Evolutionary conservation across 1,140 invertebrate species (phyloP).

Genomic region (Eurosta solidaginis): DNA sequence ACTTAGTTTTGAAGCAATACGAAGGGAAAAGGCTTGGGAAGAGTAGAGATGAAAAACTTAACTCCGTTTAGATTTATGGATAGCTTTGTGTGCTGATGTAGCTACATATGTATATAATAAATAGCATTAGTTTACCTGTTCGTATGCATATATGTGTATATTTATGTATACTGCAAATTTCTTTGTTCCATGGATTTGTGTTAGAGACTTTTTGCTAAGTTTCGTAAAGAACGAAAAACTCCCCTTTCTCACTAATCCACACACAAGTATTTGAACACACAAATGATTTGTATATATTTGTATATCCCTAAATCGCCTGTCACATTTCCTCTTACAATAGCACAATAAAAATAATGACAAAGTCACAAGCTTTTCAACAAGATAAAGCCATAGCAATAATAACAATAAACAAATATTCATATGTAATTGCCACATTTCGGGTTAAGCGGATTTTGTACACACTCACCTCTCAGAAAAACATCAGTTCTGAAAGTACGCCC

Average conservation of each 20-base stretch:
- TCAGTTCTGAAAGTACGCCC: too few species aligned
- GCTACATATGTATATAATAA: not conserved
- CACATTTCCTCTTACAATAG: not conserved
- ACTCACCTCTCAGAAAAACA: too few species aligned
- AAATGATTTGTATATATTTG: not conserved
- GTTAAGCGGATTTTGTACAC: not conserved
- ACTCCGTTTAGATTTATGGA: not conserved
- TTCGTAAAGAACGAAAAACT: not conserved
- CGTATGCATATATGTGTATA: not conserved
- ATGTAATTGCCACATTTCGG: not conserved
- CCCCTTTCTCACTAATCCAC: not conserved
- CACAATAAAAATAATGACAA: too few species aligned
- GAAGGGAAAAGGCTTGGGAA: not conserved
- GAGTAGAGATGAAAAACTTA: not conserved
- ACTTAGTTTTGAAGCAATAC: not conserved
- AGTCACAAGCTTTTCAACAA: not conserved
- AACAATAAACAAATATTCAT: not conserved
- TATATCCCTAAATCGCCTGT: not conserved
- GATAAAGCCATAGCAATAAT: not conserved
- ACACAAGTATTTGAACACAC: not conserved
- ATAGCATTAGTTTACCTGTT: too few species aligned
- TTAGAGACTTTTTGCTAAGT: not conserved
- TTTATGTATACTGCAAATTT: not conserved
- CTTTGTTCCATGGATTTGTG: too few species aligned
- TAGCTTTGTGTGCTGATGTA: not conserved